Evolutionary conservation across 2,113 vertebrate species (phyloP), one percentile per base, ranked within the genome.

Genomic region (Catharus minimus): DNA sequence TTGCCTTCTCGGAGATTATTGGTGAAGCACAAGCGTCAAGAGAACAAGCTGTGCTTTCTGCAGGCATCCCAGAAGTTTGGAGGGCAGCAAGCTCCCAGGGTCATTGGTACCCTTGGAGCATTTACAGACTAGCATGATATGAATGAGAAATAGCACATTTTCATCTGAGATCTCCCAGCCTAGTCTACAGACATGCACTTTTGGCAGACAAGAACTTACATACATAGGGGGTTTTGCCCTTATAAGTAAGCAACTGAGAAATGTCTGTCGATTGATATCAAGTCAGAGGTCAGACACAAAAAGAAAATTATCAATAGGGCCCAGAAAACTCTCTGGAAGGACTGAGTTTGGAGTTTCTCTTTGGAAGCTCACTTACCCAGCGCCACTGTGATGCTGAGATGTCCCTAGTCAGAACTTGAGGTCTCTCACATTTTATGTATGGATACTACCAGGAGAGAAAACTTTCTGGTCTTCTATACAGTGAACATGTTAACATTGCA

Each of bases 401-500:
- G 26, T 10, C 60, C 32, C 55, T 39, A 15, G 32, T 39, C 22
- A 73, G 49, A 82, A 82, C 46, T 9, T 58, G 14, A 64, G 12
- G 26, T 44, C 2, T 60, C 39, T 66, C 38, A 58, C 9, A 9
- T 80, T 83, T 77, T 46, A 53, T 12, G 8, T 26, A 30, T 22
- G 15, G 8, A 28, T 47, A 66, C 36, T 30, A 57, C 5, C 44
- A 86, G 3, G 36, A 2, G 1, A 78, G 23, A 8, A 5, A 87
- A 61, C 5, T 7, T 60, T 30, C 32, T 23, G 7, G 16, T 46
- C 7, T 28, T 56, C 24, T 71, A 55, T 41, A 56, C 2, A 9
- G 3, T 18, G 38, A 80, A n/a, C 8, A 20, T 13, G 4, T 44
- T 5, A 9, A 46, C 0, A 0, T 1, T n/a, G 14, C 11, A 73